Percentiles rank a stretch among this genome's conserved stretches.
These are phyloP conservation scores for Heptranchias perlo DNA, from an alignment of 2,113 vertebrate genomes.

Conservation along the genomic window DNA sequence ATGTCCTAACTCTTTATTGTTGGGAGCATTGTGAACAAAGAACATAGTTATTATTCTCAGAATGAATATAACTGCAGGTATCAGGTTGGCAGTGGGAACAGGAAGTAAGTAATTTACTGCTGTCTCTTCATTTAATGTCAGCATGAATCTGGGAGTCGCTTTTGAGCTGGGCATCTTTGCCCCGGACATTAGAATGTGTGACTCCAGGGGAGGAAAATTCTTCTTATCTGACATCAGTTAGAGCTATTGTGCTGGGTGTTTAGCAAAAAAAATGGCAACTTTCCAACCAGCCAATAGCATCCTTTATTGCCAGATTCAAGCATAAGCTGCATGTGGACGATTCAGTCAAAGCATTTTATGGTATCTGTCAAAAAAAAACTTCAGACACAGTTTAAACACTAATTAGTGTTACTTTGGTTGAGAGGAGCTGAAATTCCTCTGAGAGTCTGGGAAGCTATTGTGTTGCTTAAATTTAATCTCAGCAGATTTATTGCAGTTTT, in stretches of 20 bases:
- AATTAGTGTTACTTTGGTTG: conserved; percentile 21
- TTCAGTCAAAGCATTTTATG: conserved; percentile 37
- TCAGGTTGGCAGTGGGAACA: conserved; percentile 26
- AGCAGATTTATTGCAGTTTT: background rate
- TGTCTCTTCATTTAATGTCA: conserved; percentile 41
- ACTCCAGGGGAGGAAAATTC: conserved; percentile 46
- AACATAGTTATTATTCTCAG: conserved; percentile 9
- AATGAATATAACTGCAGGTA: conserved; percentile 21
- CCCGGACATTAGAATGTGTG: conserved; percentile 42
- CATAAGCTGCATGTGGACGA: conserved; percentile 41
- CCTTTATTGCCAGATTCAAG: conserved; percentile 44
- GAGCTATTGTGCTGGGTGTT: conserved; percentile 41
- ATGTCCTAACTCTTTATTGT: conserved; percentile 37
- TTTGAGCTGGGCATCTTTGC: conserved; percentile 45
- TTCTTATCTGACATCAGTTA: conserved; percentile 46
- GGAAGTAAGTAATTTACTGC: conserved; percentile 40
- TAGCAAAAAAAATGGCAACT: background rate
- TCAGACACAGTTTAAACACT: conserved; percentile 39
- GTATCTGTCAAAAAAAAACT: conserved; percentile 35
- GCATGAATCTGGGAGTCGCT: conserved; percentile 40
- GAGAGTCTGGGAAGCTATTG: conserved; percentile 37
- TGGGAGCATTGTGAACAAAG: background rate
- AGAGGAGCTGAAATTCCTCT: background rate
- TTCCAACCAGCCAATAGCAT: conserved; percentile 36
- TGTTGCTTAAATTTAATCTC: conserved; percentile 33